Base-by-base conservation (phyloP, 2,888 invertebrate genomes). In the Zele albiditarsus region DNA sequence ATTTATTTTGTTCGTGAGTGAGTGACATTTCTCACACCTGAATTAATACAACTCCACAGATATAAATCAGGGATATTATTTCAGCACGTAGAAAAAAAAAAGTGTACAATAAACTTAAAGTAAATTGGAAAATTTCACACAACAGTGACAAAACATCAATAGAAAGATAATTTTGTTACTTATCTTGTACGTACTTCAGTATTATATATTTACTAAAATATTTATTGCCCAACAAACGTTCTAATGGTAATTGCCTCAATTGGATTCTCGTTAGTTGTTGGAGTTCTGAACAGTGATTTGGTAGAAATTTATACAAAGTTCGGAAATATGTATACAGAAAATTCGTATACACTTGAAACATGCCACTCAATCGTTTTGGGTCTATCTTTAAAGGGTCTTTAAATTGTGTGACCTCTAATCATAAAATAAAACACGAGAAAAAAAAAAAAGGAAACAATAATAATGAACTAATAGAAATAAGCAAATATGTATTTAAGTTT, bases 221-320 rank as follows among this genome's bases (percentile, higher is more conserved):
- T 67, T 67, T 67, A 67, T 67, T 67, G 46, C 49, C n/a, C 49
- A 28, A 27, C 28, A 46, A 49, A 67, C 16, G 42, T 27, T 20
- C 23, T 53, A 53, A 67, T 20, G 33, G 27, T 27, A 58, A 38
- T 70, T 60, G 31, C n/a, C 31, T 58, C 58, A 58, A 70, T 70
- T 38, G 60, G 33, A 38, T 70, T 70, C 28, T 60, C 58, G n/a
- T 70, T 70, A 60, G 33, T 38, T 38, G 33, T 42, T 38, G 23
- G n/a, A 16, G 10, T 70, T 23, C 20, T 25, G 5, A 31, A 8
- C n/a, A 23, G 16, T 60, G 33, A 68, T 68, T 53, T n/a, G 14
- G 12, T 14, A 25, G n/a, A 53, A 28, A n/a, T 23, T 8, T n/a
- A 53, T 53, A 27, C 14, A 0, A 14, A 58, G 27, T 14, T 16